Conservation (phyloP, 2,113 vertebrate species). For the Calyptomena viridis region DNA sequence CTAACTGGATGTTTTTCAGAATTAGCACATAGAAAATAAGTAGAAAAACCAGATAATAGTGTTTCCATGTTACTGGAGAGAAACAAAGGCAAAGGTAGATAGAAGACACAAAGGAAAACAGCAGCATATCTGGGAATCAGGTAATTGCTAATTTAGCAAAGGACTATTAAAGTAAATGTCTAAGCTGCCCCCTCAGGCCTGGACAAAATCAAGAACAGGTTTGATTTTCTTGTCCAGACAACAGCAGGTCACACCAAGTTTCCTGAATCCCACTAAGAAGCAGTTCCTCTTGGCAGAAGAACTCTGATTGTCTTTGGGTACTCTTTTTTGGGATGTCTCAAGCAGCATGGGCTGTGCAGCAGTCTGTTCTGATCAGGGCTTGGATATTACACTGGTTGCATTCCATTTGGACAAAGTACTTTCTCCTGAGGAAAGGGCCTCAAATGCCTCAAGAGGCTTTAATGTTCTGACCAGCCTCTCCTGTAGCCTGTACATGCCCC, state of each 20-base stretch:
- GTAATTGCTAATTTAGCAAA: background rate
- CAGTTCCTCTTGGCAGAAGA: background rate
- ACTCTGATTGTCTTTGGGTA: background rate
- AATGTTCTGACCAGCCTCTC: background rate
- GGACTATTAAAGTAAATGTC: background rate
- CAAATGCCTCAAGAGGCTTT: background rate
- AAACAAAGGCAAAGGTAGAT: background rate
- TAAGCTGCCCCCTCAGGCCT: background rate
- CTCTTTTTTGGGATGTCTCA: background rate
- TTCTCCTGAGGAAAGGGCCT: background rate
- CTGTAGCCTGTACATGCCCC: background rate
- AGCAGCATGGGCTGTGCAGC: accelerated
- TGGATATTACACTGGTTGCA: background rate
- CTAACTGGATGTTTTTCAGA: background rate
- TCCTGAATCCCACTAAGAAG: background rate
- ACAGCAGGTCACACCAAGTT: background rate
- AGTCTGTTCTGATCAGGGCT: background rate
- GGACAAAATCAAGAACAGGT: background rate
- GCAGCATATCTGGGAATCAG: background rate
- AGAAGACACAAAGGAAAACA: background rate
- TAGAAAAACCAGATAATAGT: background rate
- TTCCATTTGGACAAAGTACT: background rate
- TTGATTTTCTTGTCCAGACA: background rate
- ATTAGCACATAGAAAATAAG: background rate
- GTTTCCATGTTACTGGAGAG: background rate